These are phyloP conservation scores for Himalopsyche phryganea DNA, from an alignment of 1,140 invertebrate species.

Conservation along the genomic window DNA sequence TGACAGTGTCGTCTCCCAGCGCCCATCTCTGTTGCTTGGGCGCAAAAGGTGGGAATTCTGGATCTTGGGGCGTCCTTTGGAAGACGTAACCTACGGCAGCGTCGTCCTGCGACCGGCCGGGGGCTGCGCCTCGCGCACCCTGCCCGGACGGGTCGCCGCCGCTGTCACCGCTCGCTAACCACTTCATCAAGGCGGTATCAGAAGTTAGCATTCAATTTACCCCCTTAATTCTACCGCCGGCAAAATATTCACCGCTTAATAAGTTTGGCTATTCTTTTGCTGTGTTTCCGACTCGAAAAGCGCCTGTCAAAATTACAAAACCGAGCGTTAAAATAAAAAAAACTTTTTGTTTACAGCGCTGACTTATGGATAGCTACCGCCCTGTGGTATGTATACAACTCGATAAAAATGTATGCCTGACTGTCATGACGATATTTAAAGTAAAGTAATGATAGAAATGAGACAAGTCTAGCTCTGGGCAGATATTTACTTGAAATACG, in stretches of 20 bases:
- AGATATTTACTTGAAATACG: not conserved
- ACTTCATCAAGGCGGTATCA: slow-evolving; percentile 53
- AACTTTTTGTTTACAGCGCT: slow-evolving; percentile 27
- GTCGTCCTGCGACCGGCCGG: slow-evolving; percentile 72
- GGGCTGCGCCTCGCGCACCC: slow-evolving; percentile 41
- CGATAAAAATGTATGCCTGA: slow-evolving; percentile 4
- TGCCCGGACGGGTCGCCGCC: slow-evolving; percentile 46
- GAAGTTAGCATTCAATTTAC: slow-evolving; percentile 52
- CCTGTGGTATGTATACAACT: slow-evolving; percentile 11
- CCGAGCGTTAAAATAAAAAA: slow-evolving; percentile 14
- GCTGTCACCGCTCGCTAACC: slow-evolving; percentile 46
- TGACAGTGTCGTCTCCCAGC: slow-evolving; percentile 73
- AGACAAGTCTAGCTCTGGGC: not conserved
- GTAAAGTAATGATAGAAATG: not conserved
- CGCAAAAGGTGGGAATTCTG: slow-evolving; percentile 67
- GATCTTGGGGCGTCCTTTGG: slow-evolving; percentile 73
- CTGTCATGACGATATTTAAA: not conserved
- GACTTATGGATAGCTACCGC: slow-evolving; percentile 21
- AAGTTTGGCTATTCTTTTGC: not conserved
- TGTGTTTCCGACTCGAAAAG: not conserved
- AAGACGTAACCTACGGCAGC: slow-evolving; percentile 84
- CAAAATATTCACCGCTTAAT: slow-evolving; percentile 2
- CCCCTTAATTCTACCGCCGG: slow-evolving; percentile 1
- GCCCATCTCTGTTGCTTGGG: slow-evolving; percentile 70
- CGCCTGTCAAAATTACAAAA: slow-evolving; percentile 12